Conservation (phyloP, 37 sponge, comb jelly and placozoan species). For the Dysidea cf. avara region DNA sequence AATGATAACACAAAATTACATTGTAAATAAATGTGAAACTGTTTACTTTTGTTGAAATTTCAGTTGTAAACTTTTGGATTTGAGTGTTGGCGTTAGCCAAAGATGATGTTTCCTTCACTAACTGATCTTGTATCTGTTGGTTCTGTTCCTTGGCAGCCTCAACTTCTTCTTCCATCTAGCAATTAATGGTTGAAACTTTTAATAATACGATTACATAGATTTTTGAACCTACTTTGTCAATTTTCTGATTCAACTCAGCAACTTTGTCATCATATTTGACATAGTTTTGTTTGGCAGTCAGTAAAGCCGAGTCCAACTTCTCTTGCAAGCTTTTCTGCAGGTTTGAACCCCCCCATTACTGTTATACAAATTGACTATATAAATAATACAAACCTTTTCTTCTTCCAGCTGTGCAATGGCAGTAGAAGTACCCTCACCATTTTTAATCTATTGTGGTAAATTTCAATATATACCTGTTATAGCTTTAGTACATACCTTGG, state of each 20-base stretch:
- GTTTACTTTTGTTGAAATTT: constrained; percentile 39
- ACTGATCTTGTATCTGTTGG: constrained; percentile 18
- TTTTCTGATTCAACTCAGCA: too few species aligned
- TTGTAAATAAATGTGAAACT: too few species aligned
- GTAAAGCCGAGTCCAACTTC: constrained; percentile 30
- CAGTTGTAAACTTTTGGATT: constrained; percentile 35
- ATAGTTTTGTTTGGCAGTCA: constrained; percentile 13
- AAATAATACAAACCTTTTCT: constrained; percentile 54
- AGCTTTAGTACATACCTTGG: constrained; percentile 23
- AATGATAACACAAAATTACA: too few species aligned
- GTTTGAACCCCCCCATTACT: not conserved
- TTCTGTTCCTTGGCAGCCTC: constrained; percentile 26
- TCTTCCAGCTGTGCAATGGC: constrained; percentile 72
- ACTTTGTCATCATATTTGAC: constrained; percentile 31
- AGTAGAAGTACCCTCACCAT: constrained; percentile 69
- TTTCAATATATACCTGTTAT: not conserved
- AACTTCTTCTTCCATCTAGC: not conserved
- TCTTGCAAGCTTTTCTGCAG: constrained; percentile 39
- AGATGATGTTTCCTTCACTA: constrained; percentile 34
- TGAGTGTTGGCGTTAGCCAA: constrained; percentile 22
- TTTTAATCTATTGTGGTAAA: constrained; percentile 48
- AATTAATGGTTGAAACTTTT: too few species aligned
- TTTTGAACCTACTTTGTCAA: too few species aligned
- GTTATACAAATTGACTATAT: not conserved
- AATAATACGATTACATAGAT: too few species aligned